These are phyloP conservation scores for Pachypanchax playfairii DNA, from an alignment of 2,113 vertebrate species.

Conservation along the genomic window DNA sequence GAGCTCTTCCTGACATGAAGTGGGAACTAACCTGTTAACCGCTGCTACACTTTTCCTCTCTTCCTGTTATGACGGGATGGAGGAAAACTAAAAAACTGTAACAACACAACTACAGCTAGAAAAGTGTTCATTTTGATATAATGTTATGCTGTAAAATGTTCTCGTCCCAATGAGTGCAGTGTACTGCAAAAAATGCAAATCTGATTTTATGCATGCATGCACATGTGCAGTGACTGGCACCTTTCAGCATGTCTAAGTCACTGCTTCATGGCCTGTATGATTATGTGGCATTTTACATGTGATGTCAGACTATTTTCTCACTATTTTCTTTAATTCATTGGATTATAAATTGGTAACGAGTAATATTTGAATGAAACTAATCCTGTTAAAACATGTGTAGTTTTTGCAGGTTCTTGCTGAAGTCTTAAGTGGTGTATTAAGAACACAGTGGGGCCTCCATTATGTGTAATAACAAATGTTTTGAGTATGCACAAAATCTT, in stretches of 20 bases:
- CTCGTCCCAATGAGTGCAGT: conserved; percentile 1
- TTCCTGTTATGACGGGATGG: neutral
- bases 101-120: neutral
- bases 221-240: neutral
- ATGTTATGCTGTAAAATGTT: neutral
- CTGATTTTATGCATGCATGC: conserved; percentile 9
- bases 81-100: neutral
- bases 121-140: neutral
- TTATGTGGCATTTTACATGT: neutral
- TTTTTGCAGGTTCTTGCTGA: no score
- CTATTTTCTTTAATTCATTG: neutral
- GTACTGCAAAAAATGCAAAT: conserved; percentile 37
- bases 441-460: no score
- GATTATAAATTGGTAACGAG: neutral
- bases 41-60: conserved; percentile 11
- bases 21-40: conserved; percentile 31
- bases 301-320: neutral
- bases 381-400: no score
- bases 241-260: neutral
- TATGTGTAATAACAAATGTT: no score
- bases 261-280: neutral
- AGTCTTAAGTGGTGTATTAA: no score
- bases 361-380: neutral
- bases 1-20: conserved; percentile 31
- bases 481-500: no score